phyloP scores from a whole-genome alignment of 2,797 vertebrate species.

The Danio tinwini region DNA sequence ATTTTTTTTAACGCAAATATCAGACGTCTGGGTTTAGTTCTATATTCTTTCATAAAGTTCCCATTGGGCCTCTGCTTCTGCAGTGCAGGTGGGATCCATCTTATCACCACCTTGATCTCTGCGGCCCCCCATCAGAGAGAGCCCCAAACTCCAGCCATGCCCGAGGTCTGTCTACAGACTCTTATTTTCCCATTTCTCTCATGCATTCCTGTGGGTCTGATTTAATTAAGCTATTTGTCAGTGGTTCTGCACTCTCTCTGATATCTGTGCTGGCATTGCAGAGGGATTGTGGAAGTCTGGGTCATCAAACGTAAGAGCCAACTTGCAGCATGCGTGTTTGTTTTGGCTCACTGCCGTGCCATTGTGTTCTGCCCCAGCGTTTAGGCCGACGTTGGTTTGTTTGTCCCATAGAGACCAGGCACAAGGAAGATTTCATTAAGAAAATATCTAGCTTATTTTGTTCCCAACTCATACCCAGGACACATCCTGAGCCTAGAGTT shows the following conservation, averaged over 20 bases:
- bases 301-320: conserved; percentile 10
- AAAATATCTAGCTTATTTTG: conserved; percentile 14
- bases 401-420: conserved; percentile 5
- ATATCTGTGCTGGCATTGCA: conserved; percentile 5
- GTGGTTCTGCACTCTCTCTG: conserved; percentile 8
- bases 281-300: conserved; percentile 29
- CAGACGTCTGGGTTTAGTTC: background rate
- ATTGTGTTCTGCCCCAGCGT: conserved; percentile 14
- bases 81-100: background rate
- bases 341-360: conserved; percentile 17
- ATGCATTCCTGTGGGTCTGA: conserved; percentile 35
- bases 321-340: background rate
- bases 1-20: too few species aligned
- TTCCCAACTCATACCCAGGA: background rate
- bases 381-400: background rate
- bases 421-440: conserved; percentile 20
- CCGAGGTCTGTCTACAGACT: conserved; percentile 34
- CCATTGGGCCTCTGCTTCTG: background rate
- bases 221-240: conserved; percentile 41
- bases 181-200: conserved; percentile 23
- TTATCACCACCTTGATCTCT: conserved; percentile 18
- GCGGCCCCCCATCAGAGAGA: conserved; percentile 25
- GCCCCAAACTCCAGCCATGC: background rate
- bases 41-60: conserved; percentile 4
- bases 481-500: conserved; percentile 12